Conservation (phyloP, 2,113 vertebrate genomes). For the Chloebia gouldiae region DNA sequence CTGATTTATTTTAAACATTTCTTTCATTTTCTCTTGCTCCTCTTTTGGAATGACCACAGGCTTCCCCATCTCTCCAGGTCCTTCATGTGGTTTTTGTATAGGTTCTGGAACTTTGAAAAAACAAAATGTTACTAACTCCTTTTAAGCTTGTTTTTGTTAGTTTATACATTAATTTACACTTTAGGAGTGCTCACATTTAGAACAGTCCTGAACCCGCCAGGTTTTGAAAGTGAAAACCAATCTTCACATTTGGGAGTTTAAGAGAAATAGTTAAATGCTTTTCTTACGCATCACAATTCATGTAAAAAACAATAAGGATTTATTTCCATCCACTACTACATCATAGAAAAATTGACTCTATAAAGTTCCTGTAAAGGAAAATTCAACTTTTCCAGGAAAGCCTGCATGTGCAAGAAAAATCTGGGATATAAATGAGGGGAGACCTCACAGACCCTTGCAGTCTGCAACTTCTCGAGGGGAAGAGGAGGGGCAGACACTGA, state of each 20-base stretch:
- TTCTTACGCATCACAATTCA: not conserved
- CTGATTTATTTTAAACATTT: conserved; percentile 99
- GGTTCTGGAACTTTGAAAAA: conserved; percentile 80
- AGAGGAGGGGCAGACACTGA: not conserved
- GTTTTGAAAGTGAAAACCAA: not conserved
- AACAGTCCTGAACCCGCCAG: not conserved
- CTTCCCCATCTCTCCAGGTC: conserved; percentile 97
- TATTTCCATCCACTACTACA: not conserved
- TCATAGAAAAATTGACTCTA: not conserved
- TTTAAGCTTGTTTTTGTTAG: not conserved
- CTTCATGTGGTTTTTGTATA: conserved; percentile 87
- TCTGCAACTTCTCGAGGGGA: not conserved
- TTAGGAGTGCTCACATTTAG: not conserved
- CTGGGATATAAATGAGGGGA: not conserved
- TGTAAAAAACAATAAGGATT: not conserved
- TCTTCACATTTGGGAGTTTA: not conserved
- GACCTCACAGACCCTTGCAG: not conserved
- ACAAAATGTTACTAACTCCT: not conserved
- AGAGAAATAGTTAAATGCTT: not conserved
- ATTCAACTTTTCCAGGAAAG: not conserved
- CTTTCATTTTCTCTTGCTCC: conserved; percentile 98
- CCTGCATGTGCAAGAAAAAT: not conserved
- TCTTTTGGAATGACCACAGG: conserved; percentile 97
- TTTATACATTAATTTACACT: not conserved
- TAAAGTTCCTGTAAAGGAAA: not conserved